phyloP scores from a whole-genome alignment of 2,888 invertebrate genomes.

The Pyrrhosoma nymphula region DNA sequence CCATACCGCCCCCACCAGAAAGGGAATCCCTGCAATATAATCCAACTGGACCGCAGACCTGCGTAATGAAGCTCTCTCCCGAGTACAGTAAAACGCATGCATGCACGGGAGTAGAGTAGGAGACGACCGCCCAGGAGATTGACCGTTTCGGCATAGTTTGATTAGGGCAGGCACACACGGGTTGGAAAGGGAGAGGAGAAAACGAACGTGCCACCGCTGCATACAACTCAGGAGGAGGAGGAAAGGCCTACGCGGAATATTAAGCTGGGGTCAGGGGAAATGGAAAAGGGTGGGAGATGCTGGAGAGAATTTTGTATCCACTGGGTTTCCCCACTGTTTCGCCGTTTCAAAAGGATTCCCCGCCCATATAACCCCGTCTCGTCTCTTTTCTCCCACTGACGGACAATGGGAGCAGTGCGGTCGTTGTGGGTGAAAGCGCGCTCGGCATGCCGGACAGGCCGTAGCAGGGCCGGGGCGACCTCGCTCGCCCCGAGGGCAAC shows the following conservation, averaged over 20 bases:
- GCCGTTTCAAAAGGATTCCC: background rate
- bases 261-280: too few relatives aligned
- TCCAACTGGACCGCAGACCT: background rate
- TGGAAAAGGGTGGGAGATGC: background rate
- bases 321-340: background rate
- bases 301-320: background rate
- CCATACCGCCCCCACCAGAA: background rate
- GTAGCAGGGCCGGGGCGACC: background rate
- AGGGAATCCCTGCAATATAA: conserved; percentile 13
- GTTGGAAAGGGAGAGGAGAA: too few relatives aligned
- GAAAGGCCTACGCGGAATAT: too few relatives aligned
- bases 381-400: background rate
- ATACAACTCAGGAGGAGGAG: background rate
- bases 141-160: conserved; percentile 36
- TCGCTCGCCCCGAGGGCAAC: background rate
- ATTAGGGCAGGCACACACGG: background rate
- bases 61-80: background rate
- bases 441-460: background rate
- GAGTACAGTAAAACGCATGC: too few relatives aligned
- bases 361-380: background rate
- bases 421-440: conserved; percentile 34
- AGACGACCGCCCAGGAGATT: background rate
- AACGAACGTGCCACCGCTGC: background rate
- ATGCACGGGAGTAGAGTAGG: background rate
- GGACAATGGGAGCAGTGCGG: conserved; percentile 16